phyloP scores from a whole-genome alignment of 2,797 vertebrate genomes.

The Xyrichtys novacula region DNA sequence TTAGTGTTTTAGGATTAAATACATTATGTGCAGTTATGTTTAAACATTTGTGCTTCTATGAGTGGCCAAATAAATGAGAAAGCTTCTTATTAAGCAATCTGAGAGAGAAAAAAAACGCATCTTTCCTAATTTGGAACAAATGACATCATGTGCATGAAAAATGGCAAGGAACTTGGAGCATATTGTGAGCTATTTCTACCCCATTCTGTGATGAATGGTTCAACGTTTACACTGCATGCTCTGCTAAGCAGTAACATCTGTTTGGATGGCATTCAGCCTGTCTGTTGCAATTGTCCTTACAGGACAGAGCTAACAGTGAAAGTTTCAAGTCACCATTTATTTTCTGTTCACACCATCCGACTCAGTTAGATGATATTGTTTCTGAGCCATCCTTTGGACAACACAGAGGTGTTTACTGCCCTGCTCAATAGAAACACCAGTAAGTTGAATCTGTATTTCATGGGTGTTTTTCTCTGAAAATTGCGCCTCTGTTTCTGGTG shows the following conservation, averaged over 20 bases:
- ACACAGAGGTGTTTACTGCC: slow-evolving; percentile 36
- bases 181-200: slow-evolving; percentile 61
- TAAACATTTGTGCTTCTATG: slow-evolving; percentile 17
- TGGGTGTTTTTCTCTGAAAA: slow-evolving; percentile 36
- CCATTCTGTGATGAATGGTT: slow-evolving; percentile 63
- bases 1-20: slow-evolving; percentile 23
- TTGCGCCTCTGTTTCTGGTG: slow-evolving; percentile 4
- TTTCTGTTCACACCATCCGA: slow-evolving; percentile 49
- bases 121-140: slow-evolving; percentile 43
- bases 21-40: slow-evolving; percentile 7
- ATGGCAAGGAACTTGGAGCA: slow-evolving; percentile 50
- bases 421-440: slow-evolving; percentile 22
- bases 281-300: slow-evolving; percentile 59
- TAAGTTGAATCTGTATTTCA: slow-evolving; percentile 46
- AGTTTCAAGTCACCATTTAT: slow-evolving; percentile 48
- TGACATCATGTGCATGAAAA: slow-evolving; percentile 38
- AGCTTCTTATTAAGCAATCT: slow-evolving; percentile 32
- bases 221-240: slow-evolving; percentile 67
- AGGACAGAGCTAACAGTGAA: slow-evolving; percentile 38
- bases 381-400: slow-evolving; percentile 37
- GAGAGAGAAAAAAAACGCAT: slow-evolving; percentile 20
- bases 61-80: slow-evolving; percentile 34
- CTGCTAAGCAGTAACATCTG: slow-evolving; percentile 79
- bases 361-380: slow-evolving; percentile 58
- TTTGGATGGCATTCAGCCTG: slow-evolving; percentile 66